phyloP scores from a whole-genome alignment of 1,140 invertebrate genomes.

The Sitophilus oryzae region DNA sequence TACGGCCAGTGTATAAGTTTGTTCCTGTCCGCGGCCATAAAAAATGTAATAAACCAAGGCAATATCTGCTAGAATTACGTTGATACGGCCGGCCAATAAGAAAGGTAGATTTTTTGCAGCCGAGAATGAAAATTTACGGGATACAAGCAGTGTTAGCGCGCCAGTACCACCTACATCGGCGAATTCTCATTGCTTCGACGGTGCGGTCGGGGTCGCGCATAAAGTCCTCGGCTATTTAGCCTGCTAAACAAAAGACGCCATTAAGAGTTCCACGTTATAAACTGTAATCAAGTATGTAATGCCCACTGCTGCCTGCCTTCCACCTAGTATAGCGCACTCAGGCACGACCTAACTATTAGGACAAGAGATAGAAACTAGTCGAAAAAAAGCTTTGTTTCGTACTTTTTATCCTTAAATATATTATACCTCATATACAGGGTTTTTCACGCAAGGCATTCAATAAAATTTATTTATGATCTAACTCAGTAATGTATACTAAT shows the following conservation, averaged over 20 bases:
- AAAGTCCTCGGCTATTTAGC: slow-evolving; percentile 29
- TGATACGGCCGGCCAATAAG: neutral
- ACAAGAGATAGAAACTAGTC: too few species aligned
- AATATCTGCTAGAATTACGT: neutral
- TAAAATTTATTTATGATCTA: too few species aligned
- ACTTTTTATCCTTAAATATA: too few species aligned
- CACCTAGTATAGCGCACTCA: neutral
- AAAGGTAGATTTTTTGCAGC: slow-evolving; percentile 1
- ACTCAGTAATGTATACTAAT: too few species aligned
- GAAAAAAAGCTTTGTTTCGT: too few species aligned
- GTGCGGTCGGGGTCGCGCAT: slow-evolving; percentile 24
- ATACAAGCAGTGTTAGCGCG: slow-evolving; percentile 23
- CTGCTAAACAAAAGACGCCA: slow-evolving; percentile 32
- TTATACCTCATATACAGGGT: too few species aligned
- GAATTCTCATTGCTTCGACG: slow-evolving; percentile 21
- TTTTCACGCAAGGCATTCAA: too few species aligned
- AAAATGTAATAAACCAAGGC: too few species aligned
- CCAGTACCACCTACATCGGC: slow-evolving; percentile 27
- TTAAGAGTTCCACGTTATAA: slow-evolving; percentile 30
- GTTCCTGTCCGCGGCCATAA: too few species aligned
- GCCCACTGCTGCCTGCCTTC: slow-evolving; percentile 9
- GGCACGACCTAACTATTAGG: too few species aligned
- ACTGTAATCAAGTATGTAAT: slow-evolving; percentile 26
- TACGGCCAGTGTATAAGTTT: too few species aligned
- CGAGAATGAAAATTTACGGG: slow-evolving; percentile 25